Conservation (phyloP, 2,797 vertebrate species). For the Takifugu rubripes region DNA sequence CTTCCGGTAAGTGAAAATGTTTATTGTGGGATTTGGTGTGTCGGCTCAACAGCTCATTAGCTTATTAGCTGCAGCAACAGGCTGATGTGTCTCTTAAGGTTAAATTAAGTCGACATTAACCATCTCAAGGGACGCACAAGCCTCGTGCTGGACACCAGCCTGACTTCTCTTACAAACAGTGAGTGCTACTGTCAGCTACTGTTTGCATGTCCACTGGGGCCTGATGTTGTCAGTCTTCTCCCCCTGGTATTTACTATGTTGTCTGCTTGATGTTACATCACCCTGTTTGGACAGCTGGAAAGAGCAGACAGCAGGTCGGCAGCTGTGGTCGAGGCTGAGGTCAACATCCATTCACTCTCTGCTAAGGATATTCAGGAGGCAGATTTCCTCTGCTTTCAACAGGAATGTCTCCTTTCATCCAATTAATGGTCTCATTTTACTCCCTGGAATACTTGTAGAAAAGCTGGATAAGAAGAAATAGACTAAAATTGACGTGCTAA, state of each 20-base stretch:
- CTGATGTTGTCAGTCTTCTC: conserved; percentile 26
- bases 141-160: conserved; percentile 15
- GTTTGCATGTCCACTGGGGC: conserved; percentile 9
- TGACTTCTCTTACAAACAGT: neutral
- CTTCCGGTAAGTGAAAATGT: too few species aligned
- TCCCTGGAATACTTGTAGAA: neutral
- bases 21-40: too few species aligned
- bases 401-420: conserved; percentile 14
- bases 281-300: conserved; percentile 67
- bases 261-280: conserved; percentile 34
- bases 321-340: conserved; percentile 53
- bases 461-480: neutral
- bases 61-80: too few species aligned
- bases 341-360: conserved; percentile 33
- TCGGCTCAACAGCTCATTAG: too few species aligned
- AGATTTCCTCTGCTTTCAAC: conserved; percentile 6
- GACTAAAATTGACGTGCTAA: neutral
- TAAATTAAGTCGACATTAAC: conserved; percentile 15
- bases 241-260: conserved; percentile 36
- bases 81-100: neutral
- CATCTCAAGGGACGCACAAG: conserved; percentile 5
- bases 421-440: conserved; percentile 12
- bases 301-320: conserved; percentile 34
- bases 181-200: conserved; percentile 29
- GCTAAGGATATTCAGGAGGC: conserved; percentile 38